A percentile compares a stretch with the other conserved stretches of the same genome.
phyloP scores from a whole-genome alignment of 2,797 vertebrate genomes.

The Pelodytes ibericus region DNA sequence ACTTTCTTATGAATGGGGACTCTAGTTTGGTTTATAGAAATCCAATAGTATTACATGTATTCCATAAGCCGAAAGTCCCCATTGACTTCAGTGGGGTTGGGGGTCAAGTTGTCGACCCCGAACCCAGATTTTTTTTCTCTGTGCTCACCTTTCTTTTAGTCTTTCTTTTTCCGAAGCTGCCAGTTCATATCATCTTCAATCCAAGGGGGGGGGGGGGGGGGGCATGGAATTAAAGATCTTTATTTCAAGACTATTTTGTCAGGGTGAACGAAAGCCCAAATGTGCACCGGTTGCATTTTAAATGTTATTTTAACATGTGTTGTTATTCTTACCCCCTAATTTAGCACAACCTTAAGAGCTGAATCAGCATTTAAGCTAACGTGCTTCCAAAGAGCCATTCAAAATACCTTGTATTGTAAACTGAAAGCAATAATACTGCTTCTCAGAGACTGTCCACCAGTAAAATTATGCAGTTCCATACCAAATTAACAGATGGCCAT shows the following conservation, averaged over 20 bases:
- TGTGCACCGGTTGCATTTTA: neutral
- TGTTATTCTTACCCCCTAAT: conserved; percentile 21
- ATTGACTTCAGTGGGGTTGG: too few species aligned
- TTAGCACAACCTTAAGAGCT: conserved; percentile 31
- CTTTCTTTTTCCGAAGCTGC: too few species aligned
- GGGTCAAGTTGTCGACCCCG: too few species aligned
- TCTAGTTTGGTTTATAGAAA: too few species aligned
- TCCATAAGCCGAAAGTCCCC: too few species aligned
- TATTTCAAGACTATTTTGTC: neutral
- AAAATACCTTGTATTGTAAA: conserved; percentile 41
- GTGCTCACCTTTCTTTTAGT: too few species aligned
- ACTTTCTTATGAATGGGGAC: too few species aligned
- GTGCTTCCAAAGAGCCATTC: conserved; percentile 14
- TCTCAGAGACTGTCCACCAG: conserved; percentile 58
- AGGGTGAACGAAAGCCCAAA: neutral
- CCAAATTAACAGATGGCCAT: conserved; percentile 65
- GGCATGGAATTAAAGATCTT: too few species aligned
- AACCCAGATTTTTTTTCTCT: too few species aligned
- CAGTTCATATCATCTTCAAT: too few species aligned
- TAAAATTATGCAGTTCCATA: conserved; percentile 59
- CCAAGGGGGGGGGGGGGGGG: too few species aligned
- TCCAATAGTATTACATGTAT: too few species aligned
- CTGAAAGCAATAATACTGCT: conserved; percentile 58
- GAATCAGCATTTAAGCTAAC: conserved; percentile 21
- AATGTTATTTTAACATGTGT: conserved; percentile 9